Evolutionary conservation across 2,888 invertebrate genomes (phyloP).

Genomic region (Onchidella celtica): DNA sequence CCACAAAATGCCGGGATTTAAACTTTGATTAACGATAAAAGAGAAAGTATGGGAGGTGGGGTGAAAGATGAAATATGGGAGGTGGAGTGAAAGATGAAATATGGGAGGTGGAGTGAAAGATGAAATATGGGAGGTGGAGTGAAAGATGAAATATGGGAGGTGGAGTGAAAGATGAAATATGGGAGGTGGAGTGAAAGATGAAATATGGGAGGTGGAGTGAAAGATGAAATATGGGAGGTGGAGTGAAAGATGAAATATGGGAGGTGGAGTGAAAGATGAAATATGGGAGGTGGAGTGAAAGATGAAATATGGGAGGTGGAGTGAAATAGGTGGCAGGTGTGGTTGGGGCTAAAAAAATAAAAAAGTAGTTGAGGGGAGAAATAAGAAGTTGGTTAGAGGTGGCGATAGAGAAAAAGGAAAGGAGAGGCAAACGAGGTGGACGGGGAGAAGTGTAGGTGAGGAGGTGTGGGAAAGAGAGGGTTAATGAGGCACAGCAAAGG

Average conservation of each 20-base stretch:
- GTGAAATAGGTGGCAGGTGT: not conserved
- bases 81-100: not conserved
- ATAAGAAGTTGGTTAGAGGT: not conserved
- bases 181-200: not conserved
- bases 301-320: not conserved
- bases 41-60: not conserved
- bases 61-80: not conserved
- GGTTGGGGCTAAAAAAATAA: not conserved
- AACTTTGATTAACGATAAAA: no score
- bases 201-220: not conserved
- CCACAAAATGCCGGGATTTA: no score
- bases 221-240: not conserved
- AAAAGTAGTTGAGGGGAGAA: not conserved
- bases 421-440: not conserved
- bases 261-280: not conserved
- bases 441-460: not conserved
- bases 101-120: not conserved
- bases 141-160: not conserved
- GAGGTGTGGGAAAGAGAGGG: not conserved
- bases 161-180: not conserved
- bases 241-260: not conserved
- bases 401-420: not conserved
- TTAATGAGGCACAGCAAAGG: not conserved
- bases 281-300: not conserved
- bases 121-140: not conserved